Conservation (phyloP, 1,140 invertebrate genomes). For the Brachionus paranguensis region DNA sequence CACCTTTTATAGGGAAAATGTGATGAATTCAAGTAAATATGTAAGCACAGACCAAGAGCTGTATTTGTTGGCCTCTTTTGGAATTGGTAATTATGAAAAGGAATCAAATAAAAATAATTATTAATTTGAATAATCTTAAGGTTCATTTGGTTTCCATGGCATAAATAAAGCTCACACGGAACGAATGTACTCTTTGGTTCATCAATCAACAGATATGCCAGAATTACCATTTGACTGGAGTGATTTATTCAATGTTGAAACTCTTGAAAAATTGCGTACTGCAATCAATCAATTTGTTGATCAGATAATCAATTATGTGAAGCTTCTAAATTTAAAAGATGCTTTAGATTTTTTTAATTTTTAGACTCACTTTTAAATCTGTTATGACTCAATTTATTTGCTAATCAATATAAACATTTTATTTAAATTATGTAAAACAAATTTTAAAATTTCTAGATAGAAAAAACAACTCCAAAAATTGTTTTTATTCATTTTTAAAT, state of each 20-base stretch:
- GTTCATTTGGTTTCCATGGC: not conserved
- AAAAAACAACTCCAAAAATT: no score
- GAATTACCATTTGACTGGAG: not conserved
- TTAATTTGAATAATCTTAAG: not conserved
- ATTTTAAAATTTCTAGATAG: no score
- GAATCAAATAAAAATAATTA: not conserved
- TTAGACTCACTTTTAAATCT: no score
- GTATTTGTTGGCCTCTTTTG: not conserved
- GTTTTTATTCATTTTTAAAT: no score
- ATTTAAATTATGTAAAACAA: no score
- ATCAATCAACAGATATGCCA: not conserved
- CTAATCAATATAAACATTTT: no score
- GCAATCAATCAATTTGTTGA: not conserved
- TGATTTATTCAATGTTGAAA: not conserved
- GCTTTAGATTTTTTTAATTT: no score
- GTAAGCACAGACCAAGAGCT: not conserved
- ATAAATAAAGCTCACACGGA: not conserved
- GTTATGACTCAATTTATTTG: no score
- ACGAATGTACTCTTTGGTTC: not conserved
- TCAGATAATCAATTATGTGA: not conserved
- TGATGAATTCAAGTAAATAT: not conserved
- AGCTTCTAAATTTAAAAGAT: not conserved
- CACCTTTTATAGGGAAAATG: not conserved
- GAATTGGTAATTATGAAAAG: not conserved
- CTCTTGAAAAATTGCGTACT: not conserved